Percentiles rank a stretch among this genome's conserved stretches.
These are phyloP conservation scores for Strix uralensis DNA, from an alignment of 2,113 vertebrate species.

Conservation along the genomic window DNA sequence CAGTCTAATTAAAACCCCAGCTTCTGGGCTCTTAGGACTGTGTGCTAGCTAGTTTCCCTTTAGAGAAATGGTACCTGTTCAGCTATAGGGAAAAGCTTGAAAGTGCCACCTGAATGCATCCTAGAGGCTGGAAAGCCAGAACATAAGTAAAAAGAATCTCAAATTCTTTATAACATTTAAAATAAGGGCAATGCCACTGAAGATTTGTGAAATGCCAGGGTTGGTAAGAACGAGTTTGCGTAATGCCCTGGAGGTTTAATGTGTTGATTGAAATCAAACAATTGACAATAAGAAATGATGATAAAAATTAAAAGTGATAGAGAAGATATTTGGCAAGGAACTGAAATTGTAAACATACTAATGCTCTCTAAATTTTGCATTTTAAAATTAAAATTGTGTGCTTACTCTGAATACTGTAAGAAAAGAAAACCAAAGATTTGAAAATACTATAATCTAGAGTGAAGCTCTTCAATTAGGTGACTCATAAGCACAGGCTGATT, in stretches of 20 bases:
- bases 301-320: background rate
- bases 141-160: background rate
- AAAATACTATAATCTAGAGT: background rate
- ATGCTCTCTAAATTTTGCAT: background rate
- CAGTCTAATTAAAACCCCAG: background rate
- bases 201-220: background rate
- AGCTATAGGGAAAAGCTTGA: background rate
- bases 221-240: background rate
- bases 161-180: background rate
- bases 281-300: background rate
- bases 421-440: background rate
- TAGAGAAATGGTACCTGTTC: background rate
- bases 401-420: background rate
- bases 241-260: background rate
- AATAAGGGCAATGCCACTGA: background rate
- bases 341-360: background rate
- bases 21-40: background rate
- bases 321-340: background rate
- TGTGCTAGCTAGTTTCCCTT: background rate
- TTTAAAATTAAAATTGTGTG: background rate
- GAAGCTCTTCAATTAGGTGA: background rate
- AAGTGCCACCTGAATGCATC: background rate
- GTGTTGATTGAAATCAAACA: background rate
- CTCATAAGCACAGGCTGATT: background rate
- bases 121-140: background rate